Conservation (phyloP, 2,888 invertebrate species). For the Tetramorium bicarinatum region DNA sequence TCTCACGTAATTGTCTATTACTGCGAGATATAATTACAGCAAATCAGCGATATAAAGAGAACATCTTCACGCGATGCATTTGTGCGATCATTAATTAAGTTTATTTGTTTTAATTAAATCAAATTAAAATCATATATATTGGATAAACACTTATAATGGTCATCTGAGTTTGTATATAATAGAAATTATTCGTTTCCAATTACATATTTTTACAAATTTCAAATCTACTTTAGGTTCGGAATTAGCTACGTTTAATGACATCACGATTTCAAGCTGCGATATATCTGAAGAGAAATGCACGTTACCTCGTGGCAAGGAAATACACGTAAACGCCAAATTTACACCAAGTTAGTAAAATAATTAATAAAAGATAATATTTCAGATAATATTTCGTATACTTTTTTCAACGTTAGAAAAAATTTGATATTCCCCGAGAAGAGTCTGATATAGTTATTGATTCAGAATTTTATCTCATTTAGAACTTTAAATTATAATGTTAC, state of each 20-base stretch:
- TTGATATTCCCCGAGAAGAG: neutral
- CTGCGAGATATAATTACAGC: neutral
- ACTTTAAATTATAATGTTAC: neutral
- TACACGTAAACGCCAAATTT: slow-evolving; percentile 88
- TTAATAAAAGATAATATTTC: neutral
- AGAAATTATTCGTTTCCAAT: neutral
- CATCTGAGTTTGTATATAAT: neutral
- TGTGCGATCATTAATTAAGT: neutral
- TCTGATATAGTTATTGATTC: neutral
- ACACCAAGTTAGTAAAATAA: slow-evolving; percentile 52
- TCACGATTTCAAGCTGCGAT: slow-evolving; percentile 26
- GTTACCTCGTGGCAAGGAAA: slow-evolving; percentile 89
- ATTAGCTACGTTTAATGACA: slow-evolving; percentile 83
- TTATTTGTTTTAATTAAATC: neutral
- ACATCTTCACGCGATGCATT: neutral
- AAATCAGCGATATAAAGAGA: neutral
- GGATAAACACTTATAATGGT: neutral
- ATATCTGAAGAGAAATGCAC: slow-evolving; percentile 86
- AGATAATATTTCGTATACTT: neutral
- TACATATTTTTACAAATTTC: neutral
- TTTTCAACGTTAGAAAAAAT: neutral
- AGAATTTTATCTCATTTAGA: neutral
- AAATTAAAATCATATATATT: neutral
- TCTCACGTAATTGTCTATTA: neutral
- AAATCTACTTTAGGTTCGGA: slow-evolving; percentile 88